Percentiles rank a stretch among this genome's conserved stretches.
phyloP scores from a whole-genome alignment of 1,140 invertebrate species.

The Sarcophaga bullata region DNA sequence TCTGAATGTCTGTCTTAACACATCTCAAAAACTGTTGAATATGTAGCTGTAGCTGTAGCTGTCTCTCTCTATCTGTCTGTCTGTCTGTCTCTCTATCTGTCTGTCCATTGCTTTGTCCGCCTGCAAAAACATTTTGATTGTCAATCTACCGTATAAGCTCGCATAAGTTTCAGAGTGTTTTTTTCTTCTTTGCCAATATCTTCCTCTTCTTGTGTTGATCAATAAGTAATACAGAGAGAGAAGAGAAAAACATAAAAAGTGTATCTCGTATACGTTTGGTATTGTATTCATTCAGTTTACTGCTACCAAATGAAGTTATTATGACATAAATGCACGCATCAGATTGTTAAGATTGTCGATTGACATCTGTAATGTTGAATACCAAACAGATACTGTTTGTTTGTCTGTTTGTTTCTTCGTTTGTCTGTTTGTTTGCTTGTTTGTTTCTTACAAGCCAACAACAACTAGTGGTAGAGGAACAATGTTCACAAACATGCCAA shows the following conservation, averaged over 20 bases:
- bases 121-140: too few relatives aligned
- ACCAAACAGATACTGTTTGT: constrained; percentile 13
- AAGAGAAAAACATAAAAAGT: too few relatives aligned
- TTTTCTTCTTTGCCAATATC: too few relatives aligned
- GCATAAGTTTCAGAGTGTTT: neutral
- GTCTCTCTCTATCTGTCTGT: neutral
- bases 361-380: constrained; percentile 28
- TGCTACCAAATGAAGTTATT: constrained; percentile 63
- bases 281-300: constrained; percentile 27
- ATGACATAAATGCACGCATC: constrained; percentile 64
- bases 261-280: neutral
- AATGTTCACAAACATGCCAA: constrained; percentile 6
- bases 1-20: neutral
- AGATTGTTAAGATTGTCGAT: constrained; percentile 46
- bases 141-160: too few relatives aligned
- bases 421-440: neutral
- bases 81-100: neutral
- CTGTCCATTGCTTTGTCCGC: neutral
- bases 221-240: neutral
- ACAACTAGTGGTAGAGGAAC: neutral
- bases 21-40: neutral
- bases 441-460: neutral
- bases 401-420: neutral
- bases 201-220: too few relatives aligned
- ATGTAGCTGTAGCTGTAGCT: neutral